A percentile compares a stretch with the other conserved stretches of the same genome.
phyloP scores from a whole-genome alignment of 2,797 vertebrate species.

The Coccyzus lansbergi region DNA sequence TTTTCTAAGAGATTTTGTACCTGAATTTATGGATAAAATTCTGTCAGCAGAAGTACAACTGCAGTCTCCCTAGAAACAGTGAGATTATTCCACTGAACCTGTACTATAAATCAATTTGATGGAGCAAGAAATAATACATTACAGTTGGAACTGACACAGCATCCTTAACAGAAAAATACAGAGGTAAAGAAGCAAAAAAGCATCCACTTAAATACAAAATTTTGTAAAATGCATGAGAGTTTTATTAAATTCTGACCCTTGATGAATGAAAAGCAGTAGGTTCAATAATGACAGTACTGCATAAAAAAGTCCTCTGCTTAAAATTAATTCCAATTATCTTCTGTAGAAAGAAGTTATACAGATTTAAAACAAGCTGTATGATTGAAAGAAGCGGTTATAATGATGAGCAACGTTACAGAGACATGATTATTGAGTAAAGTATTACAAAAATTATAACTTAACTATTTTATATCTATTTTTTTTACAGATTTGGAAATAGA shows the following conservation, averaged over 20 bases:
- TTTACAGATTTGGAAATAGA: background rate
- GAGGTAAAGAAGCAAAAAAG: background rate
- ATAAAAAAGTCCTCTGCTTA: background rate
- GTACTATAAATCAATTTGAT: background rate
- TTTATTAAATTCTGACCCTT: background rate
- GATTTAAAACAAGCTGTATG: no score
- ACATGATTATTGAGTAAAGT: background rate
- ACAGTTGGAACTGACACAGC: background rate
- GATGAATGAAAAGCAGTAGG: constrained; percentile 17
- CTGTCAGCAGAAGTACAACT: background rate
- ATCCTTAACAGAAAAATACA: background rate
- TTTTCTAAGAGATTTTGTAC: background rate
- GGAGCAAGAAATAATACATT: background rate
- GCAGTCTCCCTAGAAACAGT: background rate
- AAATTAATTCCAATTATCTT: constrained; percentile 8
- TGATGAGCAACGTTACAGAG: background rate
- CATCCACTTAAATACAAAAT: background rate
- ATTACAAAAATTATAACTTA: background rate
- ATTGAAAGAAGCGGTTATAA: background rate
- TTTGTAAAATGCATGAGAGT: background rate
- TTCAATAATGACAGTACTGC: constrained; percentile 28
- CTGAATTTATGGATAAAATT: background rate
- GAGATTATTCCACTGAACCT: background rate
- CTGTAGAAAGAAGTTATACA: background rate
- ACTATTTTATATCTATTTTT: background rate